phyloP scores from a whole-genome alignment of 2,113 vertebrate species.

The Pavo muticus region DNA sequence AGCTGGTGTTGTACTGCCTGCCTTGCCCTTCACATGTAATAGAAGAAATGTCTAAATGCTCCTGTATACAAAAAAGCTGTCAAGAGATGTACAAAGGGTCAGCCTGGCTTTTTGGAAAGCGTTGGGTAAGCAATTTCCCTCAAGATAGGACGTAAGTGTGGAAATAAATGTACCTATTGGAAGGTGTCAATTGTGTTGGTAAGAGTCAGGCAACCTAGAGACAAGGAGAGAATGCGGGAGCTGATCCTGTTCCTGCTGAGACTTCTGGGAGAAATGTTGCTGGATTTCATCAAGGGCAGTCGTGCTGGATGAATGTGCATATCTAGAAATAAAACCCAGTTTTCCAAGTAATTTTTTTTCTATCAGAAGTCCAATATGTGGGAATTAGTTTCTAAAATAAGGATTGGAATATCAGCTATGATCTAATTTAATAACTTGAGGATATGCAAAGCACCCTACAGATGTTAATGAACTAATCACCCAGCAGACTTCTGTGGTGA shows the following conservation, averaged over 20 bases:
- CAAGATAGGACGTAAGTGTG: not conserved
- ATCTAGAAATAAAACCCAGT: not conserved
- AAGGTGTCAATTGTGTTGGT: fast-evolving
- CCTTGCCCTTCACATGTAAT: fast-evolving
- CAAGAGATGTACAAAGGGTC: not conserved
- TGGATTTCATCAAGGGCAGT: not conserved
- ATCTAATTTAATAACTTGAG: not conserved
- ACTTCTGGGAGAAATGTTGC: not conserved
- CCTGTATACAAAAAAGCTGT: not conserved
- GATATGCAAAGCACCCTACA: not conserved
- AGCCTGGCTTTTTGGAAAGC: not conserved
- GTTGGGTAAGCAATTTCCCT: not conserved
- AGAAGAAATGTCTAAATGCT: not conserved
- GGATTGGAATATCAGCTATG: not conserved
- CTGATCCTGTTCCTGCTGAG: not conserved
- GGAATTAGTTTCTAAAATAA: not conserved
- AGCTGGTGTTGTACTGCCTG: not conserved
- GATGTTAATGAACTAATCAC: not conserved
- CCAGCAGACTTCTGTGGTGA: not conserved
- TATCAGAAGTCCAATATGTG: not conserved
- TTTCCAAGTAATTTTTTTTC: not conserved
- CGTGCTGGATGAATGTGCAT: not conserved
- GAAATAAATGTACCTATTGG: not conserved
- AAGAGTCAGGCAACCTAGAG: not conserved
- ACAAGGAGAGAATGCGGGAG: not conserved